A percentile compares a stretch with the other conserved stretches of the same genome.
Evolutionary conservation across 2,888 invertebrate genomes (phyloP).

Genomic region (Agrotis ipsilon): DNA sequence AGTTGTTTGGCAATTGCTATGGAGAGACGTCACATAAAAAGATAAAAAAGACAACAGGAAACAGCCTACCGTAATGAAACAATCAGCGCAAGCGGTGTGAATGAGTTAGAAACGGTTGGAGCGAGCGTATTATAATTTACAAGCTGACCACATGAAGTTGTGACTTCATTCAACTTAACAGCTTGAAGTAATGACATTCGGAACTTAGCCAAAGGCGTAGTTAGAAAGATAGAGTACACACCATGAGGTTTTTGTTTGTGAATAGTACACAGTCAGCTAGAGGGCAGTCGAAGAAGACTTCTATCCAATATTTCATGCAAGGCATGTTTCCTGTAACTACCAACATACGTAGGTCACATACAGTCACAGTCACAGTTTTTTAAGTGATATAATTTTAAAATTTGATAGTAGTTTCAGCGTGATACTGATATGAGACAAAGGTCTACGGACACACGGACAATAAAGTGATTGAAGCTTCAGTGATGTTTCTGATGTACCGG

Average conservation of each 20-base stretch:
- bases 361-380: too few relatives aligned
- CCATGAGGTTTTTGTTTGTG: background rate
- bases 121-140: slow-evolving; percentile 1
- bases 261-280: too few relatives aligned
- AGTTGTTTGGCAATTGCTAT: slow-evolving; percentile 22
- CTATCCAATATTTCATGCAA: too few relatives aligned
- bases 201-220: background rate
- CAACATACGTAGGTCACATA: too few relatives aligned
- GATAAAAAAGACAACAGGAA: slow-evolving; percentile 9
- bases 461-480: too few relatives aligned
- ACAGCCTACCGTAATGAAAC: slow-evolving; percentile 15
- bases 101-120: slow-evolving; percentile 16
- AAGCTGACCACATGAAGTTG: slow-evolving; percentile 9
- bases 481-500: too few relatives aligned
- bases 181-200: background rate
- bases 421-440: too few relatives aligned
- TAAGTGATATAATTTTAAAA: too few relatives aligned
- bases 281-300: background rate
- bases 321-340: too few relatives aligned
- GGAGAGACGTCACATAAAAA: slow-evolving; percentile 12
- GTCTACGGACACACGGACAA: too few relatives aligned
- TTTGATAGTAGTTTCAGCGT: too few relatives aligned
- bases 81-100: slow-evolving; percentile 29
- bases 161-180: slow-evolving; percentile 4
- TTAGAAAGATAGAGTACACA: background rate